Evolutionary conservation across 92 coral and sea anemone species (phyloP), one percentile per base, ranked within the genome.

Genomic region (Palythoa caribaeorum): DNA sequence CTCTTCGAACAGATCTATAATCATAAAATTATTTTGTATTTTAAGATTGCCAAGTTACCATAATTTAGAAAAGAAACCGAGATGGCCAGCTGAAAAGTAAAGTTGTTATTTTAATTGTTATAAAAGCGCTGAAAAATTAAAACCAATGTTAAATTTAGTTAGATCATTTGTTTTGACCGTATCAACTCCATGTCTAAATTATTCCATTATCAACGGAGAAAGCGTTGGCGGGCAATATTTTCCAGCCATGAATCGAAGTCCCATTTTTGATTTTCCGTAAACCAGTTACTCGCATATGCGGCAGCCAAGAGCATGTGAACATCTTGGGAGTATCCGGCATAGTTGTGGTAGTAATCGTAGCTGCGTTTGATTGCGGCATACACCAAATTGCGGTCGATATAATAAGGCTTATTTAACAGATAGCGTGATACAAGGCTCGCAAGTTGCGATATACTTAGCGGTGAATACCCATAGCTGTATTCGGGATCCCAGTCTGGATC

Each of bases 291-390:
- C 1, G 99, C 99, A 51, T 88, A 92, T 1, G 98, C 95, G 2
- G 98, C 94, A 16, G 98, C 99, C 4, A 97, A 85, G 74, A 97
- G 95, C 99, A 97, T 95, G 54, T 95, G 96, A 0, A 97, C 98
- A 84, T 97, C 99, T 54, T 91, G 99, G n/a, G 98, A 96, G 54
- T 92, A 97, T 0, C 97, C 98, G 1, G 99, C 97, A 76, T 87
- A 95, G 73, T 90, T 97, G 80, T 93, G 97, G 69, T 94, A 97
- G 63, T 87, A 97, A 81, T 97, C 98, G 38, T 87, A 96, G 74
- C 99, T 94, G 9, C 99, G 97, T 48, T 95, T 97, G 5, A 93
- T 80, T 16, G 98, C 92, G 36, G 93, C 83, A 87, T 94, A 97
- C 35, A 92, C 92, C 35, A 90, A 84, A 36, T 94, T 92, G 12